Base-by-base conservation (phyloP, 1,140 invertebrate species). In the Leptinotarsa undecemlineata region DNA sequence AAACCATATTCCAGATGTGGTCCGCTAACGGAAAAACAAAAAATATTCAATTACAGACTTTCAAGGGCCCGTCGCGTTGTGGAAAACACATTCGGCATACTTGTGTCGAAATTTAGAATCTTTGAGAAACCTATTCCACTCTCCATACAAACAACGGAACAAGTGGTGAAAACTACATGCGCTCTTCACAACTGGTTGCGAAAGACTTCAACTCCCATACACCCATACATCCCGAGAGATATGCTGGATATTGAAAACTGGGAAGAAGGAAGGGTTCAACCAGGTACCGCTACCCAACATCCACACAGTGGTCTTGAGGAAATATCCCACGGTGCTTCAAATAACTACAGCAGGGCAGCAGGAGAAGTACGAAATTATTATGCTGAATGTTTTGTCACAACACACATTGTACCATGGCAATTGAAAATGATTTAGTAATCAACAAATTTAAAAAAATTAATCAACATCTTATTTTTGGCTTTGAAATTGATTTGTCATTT, bases 21-120 rank as follows among this genome's bases (percentile, higher is more conserved):
- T 26, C 26, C 26, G 26, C 26, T 26, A 26, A 26, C 26, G 26
- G 26, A 26, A 26, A 26, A 26, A 26, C 26, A 85, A 78, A 80
- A 82, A 69, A 79, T 86, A 14, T 87, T 84, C 74, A 87, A 88
- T 73, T 87, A 87, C 74, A 70, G 82, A 61, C 76, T 84, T 17
- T 83, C 82, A n/a, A 69, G 84, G 21, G 84, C 81, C 5, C 75
- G 84, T 66, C 70, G 83, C 17, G 76, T 78, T 68, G 76, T 83
- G 4, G 83, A 85, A 81, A 77, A 74, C 57, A 33, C 51, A 19
- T 74, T 74, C 51, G 72, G 72, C 23, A 74, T 74, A 48, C 33
- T 69, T 62, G 17, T 47, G 47, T 21, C n/a, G 20, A 19, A 3
- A 67, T 75, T 75, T 72, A 48, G 66, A 73, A 63, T 70, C 42